A percentile compares a stretch with the other conserved stretches of the same genome.
Evolutionary conservation across 2,888 invertebrate genomes (phyloP).

Genomic region (Pollenia labialis): DNA sequence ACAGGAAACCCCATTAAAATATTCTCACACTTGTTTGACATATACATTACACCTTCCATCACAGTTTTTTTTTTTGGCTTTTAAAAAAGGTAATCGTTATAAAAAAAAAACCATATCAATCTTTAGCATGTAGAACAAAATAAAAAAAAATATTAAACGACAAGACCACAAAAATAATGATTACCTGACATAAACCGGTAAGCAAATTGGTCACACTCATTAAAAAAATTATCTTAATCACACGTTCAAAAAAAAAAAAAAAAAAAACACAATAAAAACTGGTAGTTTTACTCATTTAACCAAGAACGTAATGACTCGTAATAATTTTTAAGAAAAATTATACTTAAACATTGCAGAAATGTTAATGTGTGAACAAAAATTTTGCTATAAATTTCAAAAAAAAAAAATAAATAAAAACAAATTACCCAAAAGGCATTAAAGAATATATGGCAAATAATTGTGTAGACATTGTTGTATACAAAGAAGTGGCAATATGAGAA

Average conservation of each 20-base stretch:
- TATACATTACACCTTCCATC: constrained; percentile 30
- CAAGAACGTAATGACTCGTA: constrained; percentile 61
- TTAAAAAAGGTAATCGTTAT: constrained; percentile 6
- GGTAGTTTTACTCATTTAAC: constrained; percentile 63
- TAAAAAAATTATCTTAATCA: constrained; percentile 37
- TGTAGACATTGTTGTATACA: background rate
- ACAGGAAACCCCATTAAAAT: constrained; percentile 8
- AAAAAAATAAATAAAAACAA: background rate
- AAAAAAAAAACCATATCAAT: constrained; percentile 25
- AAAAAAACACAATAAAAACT: constrained; percentile 50
- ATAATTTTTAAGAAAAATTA: constrained; percentile 46
- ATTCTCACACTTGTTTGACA: constrained; percentile 39
- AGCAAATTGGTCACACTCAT: constrained; percentile 65
- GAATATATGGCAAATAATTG: background rate
- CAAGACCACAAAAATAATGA: constrained; percentile 43
- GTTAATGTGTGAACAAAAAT: constrained; percentile 52
- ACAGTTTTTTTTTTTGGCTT: background rate
- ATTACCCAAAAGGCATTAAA: constrained; percentile 8
- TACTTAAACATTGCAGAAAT: constrained; percentile 36
- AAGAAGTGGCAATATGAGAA: background rate
- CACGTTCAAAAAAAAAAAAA: constrained; percentile 28
- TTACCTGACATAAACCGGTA: constrained; percentile 58
- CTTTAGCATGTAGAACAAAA: constrained; percentile 26
- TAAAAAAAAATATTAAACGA: background rate
- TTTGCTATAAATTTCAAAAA: constrained; percentile 3